Base-by-base conservation (phyloP, 2,113 vertebrate genomes). In the Ciconia boyciana region DNA sequence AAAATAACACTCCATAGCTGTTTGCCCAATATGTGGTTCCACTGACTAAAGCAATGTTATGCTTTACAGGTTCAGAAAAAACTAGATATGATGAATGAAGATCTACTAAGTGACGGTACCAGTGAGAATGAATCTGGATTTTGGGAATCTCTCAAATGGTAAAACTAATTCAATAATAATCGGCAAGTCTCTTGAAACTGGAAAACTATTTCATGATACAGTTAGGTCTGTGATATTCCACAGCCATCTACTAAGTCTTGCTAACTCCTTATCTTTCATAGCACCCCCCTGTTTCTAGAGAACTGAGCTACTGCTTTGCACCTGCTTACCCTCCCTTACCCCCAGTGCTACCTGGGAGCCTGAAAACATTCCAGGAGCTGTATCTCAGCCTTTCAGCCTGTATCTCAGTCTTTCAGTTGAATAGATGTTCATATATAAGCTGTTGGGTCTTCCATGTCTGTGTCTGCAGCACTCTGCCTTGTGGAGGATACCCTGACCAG, bases 61-160 rank as follows among this genome's bases (percentile, higher is more conserved):
- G 4, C 34, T 91, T 97, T 96, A 41, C 97, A 99, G 99, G 99
- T 99, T 82, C 99, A 99, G 98, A 99, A 99, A 96, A 99, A 99
- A 97, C 92, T 99, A 10, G 99, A 99, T 92, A 99, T 99, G 98
- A 98, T 99, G 90, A 99, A 98, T 25, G 99, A 99, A 98, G 99
- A 99, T 95, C 98, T 99, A 24, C 98, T 99, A 69, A 99, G 99
- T 64, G 99, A 99, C 21, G 98, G 97, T 44, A 98, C 98, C 13
- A 98, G 87, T 84, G 99, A 99, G 78, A 98, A 98, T 16, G 99
- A 99, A 72, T 97, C 98, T 16, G 99, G 99, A 94, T 99, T 99
- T 97, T 99, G 99, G 99, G 98, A 99, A 65, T 99, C 99, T 86
- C 98, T 99, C 80, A 98, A 99, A 97, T 99, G 99, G 99, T 99